Base-by-base conservation (phyloP, 2,113 vertebrate genomes). In the Cichladusa arquata region DNA sequence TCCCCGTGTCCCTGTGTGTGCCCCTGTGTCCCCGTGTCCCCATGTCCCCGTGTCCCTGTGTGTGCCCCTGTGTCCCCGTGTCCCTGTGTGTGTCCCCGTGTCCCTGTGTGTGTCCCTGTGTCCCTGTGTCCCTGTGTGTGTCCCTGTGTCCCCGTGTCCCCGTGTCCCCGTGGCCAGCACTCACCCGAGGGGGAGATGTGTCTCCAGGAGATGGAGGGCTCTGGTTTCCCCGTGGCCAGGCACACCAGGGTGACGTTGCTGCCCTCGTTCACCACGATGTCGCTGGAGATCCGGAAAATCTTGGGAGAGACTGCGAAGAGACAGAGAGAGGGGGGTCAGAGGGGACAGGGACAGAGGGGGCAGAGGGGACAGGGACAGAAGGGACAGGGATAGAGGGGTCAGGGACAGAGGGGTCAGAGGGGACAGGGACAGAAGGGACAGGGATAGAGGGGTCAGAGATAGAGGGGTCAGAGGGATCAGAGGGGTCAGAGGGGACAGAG, bases 191-290 rank as follows among this genome's bases (percentile, higher is more conserved):
- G 99, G 88, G 99, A 99, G 98, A 99, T 99, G 95, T 99, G 99
- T 97, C 99, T 98, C 99, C 99, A 99, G 86, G 99, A 99, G 93
- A 99, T 99, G 93, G 98, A 98, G 44, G 99, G 99, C 94, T 99
- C 99, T 19, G 99, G 99, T 92, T 99, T 99, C 71, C 99, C 99
- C 26, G 98, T 99, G 97, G 99, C 99, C 98, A 99, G 97, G 86
- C 99, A 99, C 97, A 99, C 98, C 91, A 99, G 98, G 10, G 99
- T 99, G 64, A 99, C 97, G 8, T 99, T 99, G 97, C 98, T 99
- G 71, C 99, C 99, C 98, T 99, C 99, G 15, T 99, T 99, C 94
- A 99, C 99, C 5, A 98, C 97, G 95, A 99, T 97, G 97, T 99
- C 98, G 25, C 94, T 97, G 19, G 99, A 99, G 95, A 99, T 99